Evolutionary conservation across 2,888 invertebrate genomes (phyloP).

Genomic region (Teleiodes luculella): DNA sequence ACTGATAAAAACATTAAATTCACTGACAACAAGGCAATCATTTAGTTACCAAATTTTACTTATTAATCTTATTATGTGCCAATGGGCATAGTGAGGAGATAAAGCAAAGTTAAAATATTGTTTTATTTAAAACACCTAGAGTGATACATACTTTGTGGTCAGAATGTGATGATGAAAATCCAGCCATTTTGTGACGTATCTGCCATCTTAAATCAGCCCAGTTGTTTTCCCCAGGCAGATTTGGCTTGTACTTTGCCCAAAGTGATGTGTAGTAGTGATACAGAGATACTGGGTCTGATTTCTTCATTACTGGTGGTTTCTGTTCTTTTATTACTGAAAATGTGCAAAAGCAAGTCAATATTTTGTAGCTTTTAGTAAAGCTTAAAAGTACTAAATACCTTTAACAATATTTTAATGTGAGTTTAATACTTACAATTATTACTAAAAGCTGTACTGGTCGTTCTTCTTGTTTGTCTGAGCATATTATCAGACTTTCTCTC

Average conservation of each 20-base stretch:
- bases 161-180: slow-evolving; percentile 42
- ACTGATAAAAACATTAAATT: no score
- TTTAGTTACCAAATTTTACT: no score
- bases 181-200: slow-evolving; percentile 83
- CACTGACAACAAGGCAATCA: no score
- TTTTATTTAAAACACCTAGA: no score
- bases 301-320: slow-evolving; percentile 60
- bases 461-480: slow-evolving; percentile 37
- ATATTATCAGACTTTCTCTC: slow-evolving; percentile 46
- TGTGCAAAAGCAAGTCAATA: no score
- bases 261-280: slow-evolving; percentile 87
- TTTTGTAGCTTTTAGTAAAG: no score
- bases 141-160: slow-evolving; percentile 37
- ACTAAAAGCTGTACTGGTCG: slow-evolving; percentile 30
- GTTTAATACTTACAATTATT: slow-evolving; percentile 56
- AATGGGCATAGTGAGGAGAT: no score
- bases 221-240: slow-evolving; percentile 85
- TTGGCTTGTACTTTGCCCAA: slow-evolving; percentile 84
- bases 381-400: no score
- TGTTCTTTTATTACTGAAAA: slow-evolving; percentile 81
- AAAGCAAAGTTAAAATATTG: no score
- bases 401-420: no score
- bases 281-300: slow-evolving; percentile 85
- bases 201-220: slow-evolving; percentile 84
- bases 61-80: no score